Conservation (phyloP, 2,113 vertebrate genomes). For the Pollimyrus isidori region DNA sequence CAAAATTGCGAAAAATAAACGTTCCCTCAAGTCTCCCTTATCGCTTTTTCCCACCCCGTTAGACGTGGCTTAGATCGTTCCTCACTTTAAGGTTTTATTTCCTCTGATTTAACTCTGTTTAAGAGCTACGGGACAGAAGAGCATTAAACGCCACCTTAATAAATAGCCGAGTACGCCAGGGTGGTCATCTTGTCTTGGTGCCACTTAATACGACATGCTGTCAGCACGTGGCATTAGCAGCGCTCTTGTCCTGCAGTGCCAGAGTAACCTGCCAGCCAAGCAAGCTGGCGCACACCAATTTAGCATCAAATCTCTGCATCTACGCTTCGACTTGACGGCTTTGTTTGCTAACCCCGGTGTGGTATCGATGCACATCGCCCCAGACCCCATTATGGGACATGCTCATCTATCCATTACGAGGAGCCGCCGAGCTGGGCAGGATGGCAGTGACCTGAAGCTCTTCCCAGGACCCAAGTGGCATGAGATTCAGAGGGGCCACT, state of each 20-base stretch:
- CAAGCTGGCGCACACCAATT: neutral
- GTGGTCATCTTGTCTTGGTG: neutral
- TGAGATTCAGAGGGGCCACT: neutral
- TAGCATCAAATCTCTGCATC: neutral
- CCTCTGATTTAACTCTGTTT: neutral
- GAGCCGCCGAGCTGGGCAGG: neutral
- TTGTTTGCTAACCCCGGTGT: neutral
- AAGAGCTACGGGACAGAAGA: neutral
- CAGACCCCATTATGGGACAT: neutral
- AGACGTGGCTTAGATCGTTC: neutral
- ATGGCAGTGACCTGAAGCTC: neutral
- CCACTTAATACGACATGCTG: neutral
- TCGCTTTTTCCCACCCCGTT: neutral
- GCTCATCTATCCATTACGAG: neutral
- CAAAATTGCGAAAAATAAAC: constrained; percentile 4
- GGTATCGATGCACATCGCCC: neutral
- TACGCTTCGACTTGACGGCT: neutral
- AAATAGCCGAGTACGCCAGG: neutral
- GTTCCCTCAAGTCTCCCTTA: neutral
- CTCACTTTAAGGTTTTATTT: neutral
- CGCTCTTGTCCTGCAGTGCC: neutral
- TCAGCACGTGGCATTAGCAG: neutral
- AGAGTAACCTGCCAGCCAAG: neutral
- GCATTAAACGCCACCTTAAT: neutral
- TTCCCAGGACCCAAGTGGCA: neutral